Evolutionary conservation across 2,113 vertebrate species (phyloP).

Genomic region (Accipiter cooperii): DNA sequence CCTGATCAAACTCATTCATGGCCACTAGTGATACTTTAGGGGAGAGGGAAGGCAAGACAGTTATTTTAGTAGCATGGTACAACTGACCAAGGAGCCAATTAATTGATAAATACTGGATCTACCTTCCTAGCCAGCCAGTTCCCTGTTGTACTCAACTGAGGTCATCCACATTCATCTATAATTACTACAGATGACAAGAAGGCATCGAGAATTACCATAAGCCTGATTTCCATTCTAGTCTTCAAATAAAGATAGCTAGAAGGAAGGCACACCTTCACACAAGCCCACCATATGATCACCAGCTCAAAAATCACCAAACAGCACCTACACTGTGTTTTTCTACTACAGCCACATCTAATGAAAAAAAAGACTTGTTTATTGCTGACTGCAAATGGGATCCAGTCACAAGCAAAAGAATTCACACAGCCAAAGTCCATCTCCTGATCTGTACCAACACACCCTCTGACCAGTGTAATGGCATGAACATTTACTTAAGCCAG

Average conservation of each 20-base stretch:
- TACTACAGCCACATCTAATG: background rate
- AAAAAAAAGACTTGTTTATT: background rate
- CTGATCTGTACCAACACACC: background rate
- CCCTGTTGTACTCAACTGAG: background rate
- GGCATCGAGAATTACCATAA: background rate
- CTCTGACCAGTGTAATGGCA: background rate
- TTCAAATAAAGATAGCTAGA: background rate
- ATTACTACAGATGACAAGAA: rapidly evolving
- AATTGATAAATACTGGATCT: background rate
- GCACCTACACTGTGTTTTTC: background rate
- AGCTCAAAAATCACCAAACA: background rate
- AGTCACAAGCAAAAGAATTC: background rate
- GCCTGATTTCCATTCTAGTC: background rate
- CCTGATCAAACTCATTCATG: background rate
- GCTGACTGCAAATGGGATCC: background rate
- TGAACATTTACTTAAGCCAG: background rate
- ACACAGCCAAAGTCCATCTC: background rate
- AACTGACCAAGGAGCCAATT: background rate
- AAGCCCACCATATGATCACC: background rate
- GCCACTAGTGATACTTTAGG: background rate
- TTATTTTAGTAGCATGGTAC: background rate
- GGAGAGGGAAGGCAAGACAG: background rate
- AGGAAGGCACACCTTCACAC: background rate
- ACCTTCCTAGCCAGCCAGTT: rapidly evolving
- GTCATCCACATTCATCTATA: background rate